These are phyloP conservation scores for Platypus cylindrus DNA, from an alignment of 2,888 invertebrate species.

Conservation along the genomic window DNA sequence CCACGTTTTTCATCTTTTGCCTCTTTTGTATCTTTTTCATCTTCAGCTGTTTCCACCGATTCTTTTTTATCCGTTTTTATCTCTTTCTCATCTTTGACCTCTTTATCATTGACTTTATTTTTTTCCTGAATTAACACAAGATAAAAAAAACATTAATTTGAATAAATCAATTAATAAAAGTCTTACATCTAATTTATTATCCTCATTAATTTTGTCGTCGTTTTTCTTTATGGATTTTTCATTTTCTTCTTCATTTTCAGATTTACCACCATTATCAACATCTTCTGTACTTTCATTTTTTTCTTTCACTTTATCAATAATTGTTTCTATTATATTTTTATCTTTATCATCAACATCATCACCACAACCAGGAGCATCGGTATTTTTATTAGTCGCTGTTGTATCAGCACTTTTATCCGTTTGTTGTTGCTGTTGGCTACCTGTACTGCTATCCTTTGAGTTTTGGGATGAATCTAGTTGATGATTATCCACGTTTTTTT, in stretches of 20 bases:
- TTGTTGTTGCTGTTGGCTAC: too few relatives aligned
- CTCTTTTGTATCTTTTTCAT: constrained; percentile 20
- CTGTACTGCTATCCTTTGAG: constrained; percentile 21
- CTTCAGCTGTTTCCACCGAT: constrained; percentile 15
- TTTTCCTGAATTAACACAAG: too few relatives aligned
- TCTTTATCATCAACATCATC: constrained; percentile 19
- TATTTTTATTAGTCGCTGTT: constrained; percentile 12
- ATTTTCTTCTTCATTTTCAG: constrained; percentile 17
- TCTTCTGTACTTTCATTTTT: constrained; percentile 19
- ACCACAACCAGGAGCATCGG: constrained; percentile 3
- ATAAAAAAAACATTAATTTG: too few relatives aligned
- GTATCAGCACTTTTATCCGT: constrained; percentile 15
- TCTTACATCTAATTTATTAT: too few relatives aligned
- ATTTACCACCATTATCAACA: too few relatives aligned
- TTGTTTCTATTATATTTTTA: too few relatives aligned
- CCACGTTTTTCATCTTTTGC: constrained; percentile 20
- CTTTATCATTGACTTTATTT: too few relatives aligned
- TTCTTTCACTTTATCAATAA: constrained; percentile 20
- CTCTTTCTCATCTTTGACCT: too few relatives aligned
- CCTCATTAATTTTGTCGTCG: too few relatives aligned
- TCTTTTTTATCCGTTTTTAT: too few relatives aligned
- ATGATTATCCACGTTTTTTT: constrained; percentile 23
- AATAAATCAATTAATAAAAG: too few relatives aligned
- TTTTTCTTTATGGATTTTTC: too few relatives aligned
- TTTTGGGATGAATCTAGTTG: constrained; percentile 28